Conservation (phyloP, 2,113 vertebrate species). For the Ascaphus truei region DNA sequence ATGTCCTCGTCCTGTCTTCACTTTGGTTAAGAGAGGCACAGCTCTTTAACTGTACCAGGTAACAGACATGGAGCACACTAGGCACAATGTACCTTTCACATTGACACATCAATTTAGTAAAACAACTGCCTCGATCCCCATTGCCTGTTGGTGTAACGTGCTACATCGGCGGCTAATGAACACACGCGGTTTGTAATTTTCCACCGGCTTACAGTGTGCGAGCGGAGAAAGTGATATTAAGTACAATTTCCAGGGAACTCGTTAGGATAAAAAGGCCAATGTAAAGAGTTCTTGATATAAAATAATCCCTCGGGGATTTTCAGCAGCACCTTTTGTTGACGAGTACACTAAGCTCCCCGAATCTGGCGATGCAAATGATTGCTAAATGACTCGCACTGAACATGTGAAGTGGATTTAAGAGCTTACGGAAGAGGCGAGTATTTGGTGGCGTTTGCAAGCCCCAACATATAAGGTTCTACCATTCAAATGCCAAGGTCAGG, state of each 20-base stretch:
- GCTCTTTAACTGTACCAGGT: no score
- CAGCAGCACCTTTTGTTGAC: slow-evolving; percentile 28
- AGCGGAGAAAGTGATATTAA: no score
- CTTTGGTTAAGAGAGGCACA: no score
- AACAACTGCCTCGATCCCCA: no score
- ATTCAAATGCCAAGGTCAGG: slow-evolving; percentile 53
- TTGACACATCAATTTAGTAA: no score
- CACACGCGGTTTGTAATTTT: no score
- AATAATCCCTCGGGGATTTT: neutral
- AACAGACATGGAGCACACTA: no score
- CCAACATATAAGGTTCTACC: slow-evolving; percentile 10
- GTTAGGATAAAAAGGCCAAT: neutral
- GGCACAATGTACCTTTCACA: no score
- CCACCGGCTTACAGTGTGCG: no score
- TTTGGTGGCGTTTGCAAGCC: slow-evolving; percentile 3
- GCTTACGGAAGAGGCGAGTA: slow-evolving; percentile 37
- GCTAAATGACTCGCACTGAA: slow-evolving; percentile 34
- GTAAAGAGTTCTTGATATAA: neutral
- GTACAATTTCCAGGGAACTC: neutral
- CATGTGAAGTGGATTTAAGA: neutral
- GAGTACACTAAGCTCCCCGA: slow-evolving; percentile 4
- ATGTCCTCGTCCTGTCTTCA: no score
- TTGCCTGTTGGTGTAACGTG: no score
- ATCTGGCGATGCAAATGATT: slow-evolving; percentile 3
- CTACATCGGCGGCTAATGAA: no score